Evolutionary conservation across 2,888 invertebrate genomes (phyloP).

Genomic region (Lacanobia wlatinum): DNA sequence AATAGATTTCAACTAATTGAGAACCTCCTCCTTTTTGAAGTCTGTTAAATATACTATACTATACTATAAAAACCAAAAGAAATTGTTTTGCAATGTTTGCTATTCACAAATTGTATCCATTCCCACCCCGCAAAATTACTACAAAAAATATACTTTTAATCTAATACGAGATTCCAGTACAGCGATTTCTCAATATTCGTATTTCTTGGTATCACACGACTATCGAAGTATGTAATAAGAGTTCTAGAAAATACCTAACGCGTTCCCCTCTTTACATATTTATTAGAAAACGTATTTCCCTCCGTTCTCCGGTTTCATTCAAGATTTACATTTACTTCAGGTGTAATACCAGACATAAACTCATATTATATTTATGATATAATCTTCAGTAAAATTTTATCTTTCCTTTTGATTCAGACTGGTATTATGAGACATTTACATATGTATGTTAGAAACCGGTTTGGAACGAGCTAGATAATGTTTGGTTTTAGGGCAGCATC

Average conservation of each 20-base stretch:
- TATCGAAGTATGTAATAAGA: slow-evolving; percentile 33
- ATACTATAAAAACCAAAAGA: not conserved
- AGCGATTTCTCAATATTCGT: slow-evolving; percentile 8
- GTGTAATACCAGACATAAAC: slow-evolving; percentile 17
- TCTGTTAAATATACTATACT: too few relatives aligned
- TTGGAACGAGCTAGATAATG: not conserved
- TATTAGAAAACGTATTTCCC: slow-evolving; percentile 29
- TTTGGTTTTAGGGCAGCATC: not conserved
- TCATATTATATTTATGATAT: slow-evolving; percentile 35
- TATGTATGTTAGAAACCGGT: not conserved
- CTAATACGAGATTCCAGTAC: slow-evolving; percentile 11
- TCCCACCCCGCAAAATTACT: not conserved
- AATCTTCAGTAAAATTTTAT: slow-evolving; percentile 22
- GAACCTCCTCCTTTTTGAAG: too few relatives aligned
- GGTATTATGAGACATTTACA: too few relatives aligned
- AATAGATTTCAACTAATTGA: too few relatives aligned
- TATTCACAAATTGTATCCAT: not conserved
- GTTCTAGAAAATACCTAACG: slow-evolving; percentile 22
- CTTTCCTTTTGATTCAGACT: not conserved
- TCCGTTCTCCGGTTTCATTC: slow-evolving; percentile 24
- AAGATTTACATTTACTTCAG: slow-evolving; percentile 10
- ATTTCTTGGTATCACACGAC: slow-evolving; percentile 14
- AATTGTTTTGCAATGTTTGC: not conserved
- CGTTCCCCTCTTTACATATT: slow-evolving; percentile 38
- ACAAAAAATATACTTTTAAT: not conserved